A percentile compares a stretch with the other conserved stretches of the same genome.
Conservation (phyloP, 2,888 invertebrate species). For the Selenia dentaria region DNA sequence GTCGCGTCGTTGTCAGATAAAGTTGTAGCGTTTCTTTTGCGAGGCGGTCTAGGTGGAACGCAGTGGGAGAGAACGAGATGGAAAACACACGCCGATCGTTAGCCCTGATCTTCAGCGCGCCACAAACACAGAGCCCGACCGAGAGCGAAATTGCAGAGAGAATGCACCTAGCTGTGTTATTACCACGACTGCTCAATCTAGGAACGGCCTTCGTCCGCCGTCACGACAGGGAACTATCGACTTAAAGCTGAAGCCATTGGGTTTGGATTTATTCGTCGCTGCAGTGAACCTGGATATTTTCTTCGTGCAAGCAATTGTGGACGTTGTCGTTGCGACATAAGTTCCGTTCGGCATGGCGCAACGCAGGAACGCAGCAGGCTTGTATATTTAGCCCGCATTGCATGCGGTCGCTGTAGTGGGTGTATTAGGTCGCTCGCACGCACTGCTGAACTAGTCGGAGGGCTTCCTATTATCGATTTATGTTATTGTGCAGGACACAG, state of each 20-base stretch:
- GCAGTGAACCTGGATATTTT: conserved; percentile 70
- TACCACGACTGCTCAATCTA: conserved; percentile 62
- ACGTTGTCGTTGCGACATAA: conserved; percentile 75
- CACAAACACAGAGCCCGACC: conserved; percentile 84
- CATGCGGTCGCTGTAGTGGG: conserved; percentile 73
- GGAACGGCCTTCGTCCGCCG: conserved; percentile 66
- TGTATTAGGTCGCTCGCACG: conserved; percentile 83
- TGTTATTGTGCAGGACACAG: conserved; percentile 69
- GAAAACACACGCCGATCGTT: conserved; percentile 75
- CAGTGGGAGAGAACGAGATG: conserved; percentile 62
- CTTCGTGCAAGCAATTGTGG: conserved; percentile 73
- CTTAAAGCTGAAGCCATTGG: conserved; percentile 42
- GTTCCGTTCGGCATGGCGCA: conserved; percentile 64
- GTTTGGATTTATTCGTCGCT: conserved; percentile 49
- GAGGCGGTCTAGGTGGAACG: conserved; percentile 50
- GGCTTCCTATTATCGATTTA: conserved; percentile 83
- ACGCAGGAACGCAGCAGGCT: conserved; percentile 60
- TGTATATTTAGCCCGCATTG: conserved; percentile 84
- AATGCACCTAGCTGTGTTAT: conserved; percentile 84
- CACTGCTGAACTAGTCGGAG: conserved; percentile 84
- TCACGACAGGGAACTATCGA: conserved; percentile 42
- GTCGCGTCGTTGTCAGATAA: conserved; percentile 81
- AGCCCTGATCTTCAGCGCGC: conserved; percentile 85
- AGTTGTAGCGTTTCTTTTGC: conserved; percentile 82
- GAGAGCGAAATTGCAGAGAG: conserved; percentile 84